A percentile compares a stretch with the other conserved stretches of the same genome.
Evolutionary conservation across 1,140 invertebrate species (phyloP).

Genomic region (Achroia grisella): DNA sequence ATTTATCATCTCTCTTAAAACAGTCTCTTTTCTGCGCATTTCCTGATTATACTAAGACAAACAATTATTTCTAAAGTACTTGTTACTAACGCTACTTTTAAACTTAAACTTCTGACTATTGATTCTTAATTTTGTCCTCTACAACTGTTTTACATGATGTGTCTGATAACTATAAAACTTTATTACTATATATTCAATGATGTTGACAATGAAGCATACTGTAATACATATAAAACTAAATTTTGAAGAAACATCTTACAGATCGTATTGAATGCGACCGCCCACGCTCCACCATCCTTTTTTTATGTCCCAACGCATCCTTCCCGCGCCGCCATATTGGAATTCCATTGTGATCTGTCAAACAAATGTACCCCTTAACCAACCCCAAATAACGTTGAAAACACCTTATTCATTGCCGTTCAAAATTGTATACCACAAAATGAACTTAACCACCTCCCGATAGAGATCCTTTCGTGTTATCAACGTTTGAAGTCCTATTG

Average conservation of each 20-base stretch:
- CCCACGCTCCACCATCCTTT: neutral
- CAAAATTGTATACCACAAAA: neutral
- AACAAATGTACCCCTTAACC: neutral
- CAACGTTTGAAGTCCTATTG: constrained; percentile 1
- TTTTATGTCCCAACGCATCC: constrained; percentile 5
- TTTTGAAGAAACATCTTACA: constrained; percentile 4
- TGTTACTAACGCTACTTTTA: too few relatives aligned
- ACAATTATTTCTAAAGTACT: too few relatives aligned
- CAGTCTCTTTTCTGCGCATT: too few relatives aligned
- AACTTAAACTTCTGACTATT: too few relatives aligned
- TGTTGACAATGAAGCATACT: too few relatives aligned
- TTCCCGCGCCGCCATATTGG: constrained; percentile 2
- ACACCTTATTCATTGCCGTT: neutral
- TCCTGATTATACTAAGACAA: too few relatives aligned
- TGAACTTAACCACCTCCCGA: neutral
- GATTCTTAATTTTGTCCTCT: too few relatives aligned
- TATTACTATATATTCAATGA: too few relatives aligned
- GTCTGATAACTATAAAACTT: too few relatives aligned
- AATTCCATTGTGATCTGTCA: neutral
- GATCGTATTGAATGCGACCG: neutral
- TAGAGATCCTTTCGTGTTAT: constrained; percentile 1
- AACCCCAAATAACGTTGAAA: neutral
- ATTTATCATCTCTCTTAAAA: too few relatives aligned
- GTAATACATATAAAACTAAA: neutral
- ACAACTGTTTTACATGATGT: too few relatives aligned